Evolutionary conservation across 2,888 invertebrate species (phyloP).

Genomic region (Amaurobius ferox): DNA sequence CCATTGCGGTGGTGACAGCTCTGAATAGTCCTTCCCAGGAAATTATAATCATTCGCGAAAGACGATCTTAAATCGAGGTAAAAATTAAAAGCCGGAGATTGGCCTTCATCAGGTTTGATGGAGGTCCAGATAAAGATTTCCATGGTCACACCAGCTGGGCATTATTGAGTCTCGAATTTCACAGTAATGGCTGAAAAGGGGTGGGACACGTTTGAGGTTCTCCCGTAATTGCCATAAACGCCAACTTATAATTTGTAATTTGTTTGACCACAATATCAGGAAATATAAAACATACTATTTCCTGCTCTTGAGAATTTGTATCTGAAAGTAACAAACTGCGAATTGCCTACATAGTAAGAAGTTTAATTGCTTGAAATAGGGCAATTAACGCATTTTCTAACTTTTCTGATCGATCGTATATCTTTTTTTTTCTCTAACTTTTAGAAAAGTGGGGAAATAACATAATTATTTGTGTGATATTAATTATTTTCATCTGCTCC

Average conservation of each 20-base stretch:
- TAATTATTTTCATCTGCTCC: too few relatives aligned
- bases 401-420: too few relatives aligned
- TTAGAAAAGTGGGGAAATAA: too few relatives aligned
- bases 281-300: neutral
- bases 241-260: constrained; percentile 5
- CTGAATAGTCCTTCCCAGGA: neutral
- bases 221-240: neutral
- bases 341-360: too few relatives aligned
- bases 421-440: too few relatives aligned
- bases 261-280: constrained; percentile 4
- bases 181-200: neutral
- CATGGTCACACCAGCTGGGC: constrained; percentile 6
- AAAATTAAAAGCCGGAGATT: neutral
- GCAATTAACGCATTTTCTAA: too few relatives aligned
- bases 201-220: neutral
- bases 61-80: neutral
- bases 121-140: neutral
- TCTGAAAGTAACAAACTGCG: too few relatives aligned
- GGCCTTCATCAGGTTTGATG: neutral
- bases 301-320: neutral
- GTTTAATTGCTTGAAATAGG: too few relatives aligned
- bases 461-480: too few relatives aligned
- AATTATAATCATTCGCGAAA: constrained; percentile 10
- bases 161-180: constrained; percentile 14
- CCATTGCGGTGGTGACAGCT: neutral